Evolutionary conservation across 2,113 vertebrate species (phyloP), one percentile per base, ranked within the genome.

Genomic region (Ctenomys sociabilis): DNA sequence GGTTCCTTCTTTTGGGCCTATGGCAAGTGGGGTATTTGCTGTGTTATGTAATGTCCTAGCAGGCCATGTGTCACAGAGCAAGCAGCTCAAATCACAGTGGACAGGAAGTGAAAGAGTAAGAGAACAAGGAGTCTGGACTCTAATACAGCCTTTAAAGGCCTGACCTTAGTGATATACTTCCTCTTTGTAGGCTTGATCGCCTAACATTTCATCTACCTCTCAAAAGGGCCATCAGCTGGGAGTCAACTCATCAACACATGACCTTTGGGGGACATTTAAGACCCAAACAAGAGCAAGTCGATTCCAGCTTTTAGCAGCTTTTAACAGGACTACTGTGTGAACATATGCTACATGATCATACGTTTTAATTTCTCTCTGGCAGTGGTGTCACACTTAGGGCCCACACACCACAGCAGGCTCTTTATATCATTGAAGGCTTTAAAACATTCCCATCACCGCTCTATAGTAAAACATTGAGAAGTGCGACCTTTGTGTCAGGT

Each of bases 361-460:
- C 24, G 14, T 92, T 85, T 94, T 80, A 13, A 63, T 49, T 96
- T 96, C 16, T 88, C 35, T 45, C 37, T 5, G 49, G 70, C 54
- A 93, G 80, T 84, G 12, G 73, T 77, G 43, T 26, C 40, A 17
- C 30, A 45, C 14, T 7, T 30, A 9, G 13, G 43, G 26, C 43
- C 43, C 3, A 13, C 4, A 7, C 26, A 22, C 73, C 6, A 3
- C 40, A 77, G 73, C 26, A 49, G 43, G 43, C 17, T 37, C 13
- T 75, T 73, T 73, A 37, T 43, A 16, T 28, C 73, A 75, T 6
- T 45, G 22, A 75, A 75, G 28, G 24, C 26, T 16, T 43, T 49
- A 3, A 77, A 77, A 30, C 26, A 43, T 43, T 45, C 13, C 26
- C 73, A 17, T 77, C 73, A 30, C 13, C 30, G 26, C 13, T 30